These are phyloP conservation scores for Pterophyllum scalare DNA, from an alignment of 2,113 vertebrate genomes.

Conservation along the genomic window DNA sequence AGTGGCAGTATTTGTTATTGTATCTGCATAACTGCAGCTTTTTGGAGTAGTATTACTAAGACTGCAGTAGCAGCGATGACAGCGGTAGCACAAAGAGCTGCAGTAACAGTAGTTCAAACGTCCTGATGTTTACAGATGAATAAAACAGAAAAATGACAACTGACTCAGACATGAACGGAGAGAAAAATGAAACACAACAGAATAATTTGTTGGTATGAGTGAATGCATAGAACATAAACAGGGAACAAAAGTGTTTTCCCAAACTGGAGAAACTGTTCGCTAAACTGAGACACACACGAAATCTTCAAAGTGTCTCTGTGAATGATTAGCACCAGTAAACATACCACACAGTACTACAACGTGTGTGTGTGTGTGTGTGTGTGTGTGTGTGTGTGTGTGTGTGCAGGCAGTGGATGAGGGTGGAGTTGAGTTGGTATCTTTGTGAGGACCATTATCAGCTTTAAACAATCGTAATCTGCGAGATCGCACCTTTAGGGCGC, in stretches of 20 bases:
- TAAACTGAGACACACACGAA: slow-evolving; percentile 2
- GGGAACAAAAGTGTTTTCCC: not conserved
- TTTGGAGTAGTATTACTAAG: not conserved
- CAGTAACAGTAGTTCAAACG: not conserved
- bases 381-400: not conserved
- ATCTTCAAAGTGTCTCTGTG: slow-evolving; percentile 31
- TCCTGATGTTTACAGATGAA: not conserved
- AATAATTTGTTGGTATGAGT: not conserved
- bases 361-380: not conserved
- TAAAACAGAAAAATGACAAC: not conserved
- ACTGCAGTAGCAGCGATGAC: not conserved
- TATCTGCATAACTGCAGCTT: not conserved
- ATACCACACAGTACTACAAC: slow-evolving; percentile 14
- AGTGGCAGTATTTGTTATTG: no score
- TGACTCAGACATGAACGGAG: not conserved
- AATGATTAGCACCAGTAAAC: slow-evolving; percentile 54
- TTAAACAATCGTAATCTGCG: not conserved
- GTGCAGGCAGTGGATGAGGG: not conserved
- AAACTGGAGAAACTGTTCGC: slow-evolving; percentile 12
- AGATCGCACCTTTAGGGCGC: not conserved
- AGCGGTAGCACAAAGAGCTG: not conserved
- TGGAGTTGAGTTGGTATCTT: not conserved
- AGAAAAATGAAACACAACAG: not conserved
- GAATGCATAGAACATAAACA: slow-evolving; percentile 2
- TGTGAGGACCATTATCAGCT: slow-evolving; percentile 8